phyloP scores from a whole-genome alignment of 2,797 vertebrate genomes.

The Lepidocolaptes lacrymiger region DNA sequence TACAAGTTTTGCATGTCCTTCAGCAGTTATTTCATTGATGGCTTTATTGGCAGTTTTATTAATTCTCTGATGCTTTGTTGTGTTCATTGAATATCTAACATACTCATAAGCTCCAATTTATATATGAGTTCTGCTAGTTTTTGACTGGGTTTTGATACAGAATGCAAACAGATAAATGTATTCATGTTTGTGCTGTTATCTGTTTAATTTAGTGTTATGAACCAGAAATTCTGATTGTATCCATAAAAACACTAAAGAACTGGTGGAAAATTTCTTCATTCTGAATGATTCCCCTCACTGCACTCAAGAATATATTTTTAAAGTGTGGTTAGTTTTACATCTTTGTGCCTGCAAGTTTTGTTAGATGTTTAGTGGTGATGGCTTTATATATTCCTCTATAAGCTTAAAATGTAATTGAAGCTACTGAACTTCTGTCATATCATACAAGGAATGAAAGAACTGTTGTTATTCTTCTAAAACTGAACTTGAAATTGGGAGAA shows the following conservation, averaged over 20 bases:
- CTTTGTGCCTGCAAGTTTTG: not conserved
- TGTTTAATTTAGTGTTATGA: not conserved
- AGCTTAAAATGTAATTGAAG: not conserved
- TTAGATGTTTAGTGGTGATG: not conserved
- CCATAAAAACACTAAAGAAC: not conserved
- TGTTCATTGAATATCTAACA: not conserved
- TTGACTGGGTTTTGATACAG: not conserved
- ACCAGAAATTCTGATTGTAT: not conserved
- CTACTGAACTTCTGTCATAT: not conserved
- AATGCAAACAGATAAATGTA: not conserved
- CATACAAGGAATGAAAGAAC: not conserved
- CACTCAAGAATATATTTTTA: not conserved
- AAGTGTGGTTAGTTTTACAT: not conserved
- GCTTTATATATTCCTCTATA: not conserved
- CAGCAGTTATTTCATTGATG: not conserved
- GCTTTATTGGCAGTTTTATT: not conserved
- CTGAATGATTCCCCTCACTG: fast-evolving
- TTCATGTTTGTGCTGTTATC: not conserved
- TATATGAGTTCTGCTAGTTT: not conserved
- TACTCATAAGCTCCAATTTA: not conserved
- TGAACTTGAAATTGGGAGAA: not conserved
- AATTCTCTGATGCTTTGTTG: not conserved
- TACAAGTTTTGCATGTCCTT: not conserved
- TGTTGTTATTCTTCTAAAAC: not conserved
- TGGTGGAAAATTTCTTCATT: not conserved